Base-by-base conservation (phyloP, 2,113 vertebrate genomes). In the Ictalurus punctatus region DNA sequence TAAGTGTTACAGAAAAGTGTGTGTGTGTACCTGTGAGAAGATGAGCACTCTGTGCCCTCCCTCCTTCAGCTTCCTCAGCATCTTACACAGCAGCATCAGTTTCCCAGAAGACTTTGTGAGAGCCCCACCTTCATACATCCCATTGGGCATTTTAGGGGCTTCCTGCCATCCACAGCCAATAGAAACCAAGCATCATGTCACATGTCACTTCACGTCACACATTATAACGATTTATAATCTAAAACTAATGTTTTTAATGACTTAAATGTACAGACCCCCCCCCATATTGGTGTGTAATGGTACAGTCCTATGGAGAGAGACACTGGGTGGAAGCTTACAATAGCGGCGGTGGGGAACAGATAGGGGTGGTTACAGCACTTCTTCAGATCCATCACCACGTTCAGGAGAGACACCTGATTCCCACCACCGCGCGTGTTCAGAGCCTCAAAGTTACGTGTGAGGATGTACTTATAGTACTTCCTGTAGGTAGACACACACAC, bases 321-420 rank as follows among this genome's bases (percentile, higher is more conserved):
- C 25, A 86, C 40, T 73, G 30, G 52, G 21, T 44, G 25, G 82
- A 3, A 48, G 90, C 94, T 0, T 96, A 99, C 98, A 93, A 96
- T 98, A 37, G 98, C 98, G 76, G 98, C 98, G 84, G 97, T 97
- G 6, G 98, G 98, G 88, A 99, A 99, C 92, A 99, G 98, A 94
- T 99, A 99, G 7, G 98, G 98, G 91, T 99, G 98, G 91, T 99
- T 99, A 94, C 98, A 99, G 94, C 98, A 99, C 92, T 99, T 99
- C 94, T 99, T 99, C 83, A 99, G 96, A 94, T 99, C 98, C 98
- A 99, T 99, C 91, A 99, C 98, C 91, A 99, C 98, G 10, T 99
- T 99, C 48, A 99, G 96, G 88, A 99, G 93, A 56, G 98, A 99
- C 6, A 99, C 98, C 92, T 99, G 98, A 95, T 99, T 99, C 90